Evolutionary conservation across 1,140 invertebrate species (phyloP), one percentile per base, ranked within the genome.

Genomic region (Lycorma delicatula): DNA sequence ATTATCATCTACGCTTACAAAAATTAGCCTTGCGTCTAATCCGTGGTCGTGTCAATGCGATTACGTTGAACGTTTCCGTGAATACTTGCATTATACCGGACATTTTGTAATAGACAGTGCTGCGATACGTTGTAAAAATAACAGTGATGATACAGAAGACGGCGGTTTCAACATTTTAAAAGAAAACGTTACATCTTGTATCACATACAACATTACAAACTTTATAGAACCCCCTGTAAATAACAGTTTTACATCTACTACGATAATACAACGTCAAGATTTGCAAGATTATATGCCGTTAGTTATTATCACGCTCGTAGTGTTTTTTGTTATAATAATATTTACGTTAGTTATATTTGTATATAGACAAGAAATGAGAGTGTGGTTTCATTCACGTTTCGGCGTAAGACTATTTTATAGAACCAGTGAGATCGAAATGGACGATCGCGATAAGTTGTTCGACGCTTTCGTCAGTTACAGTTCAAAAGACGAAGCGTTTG

Each of bases 391-490:
- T 76, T 87, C 91, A 27, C 83, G 85, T 50, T 94, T 91, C 70
- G 91, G 91, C 12, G 81, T 94, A 1, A 75, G 91, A 34, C 77
- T 93, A 61, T 90, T 86, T 66, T 86, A 88, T 66, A 79, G 83
- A 56, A 77, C 77, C 29, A 80, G 80, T 59, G 86, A 88, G 64
- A 75, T 83, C 54, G 87, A 90, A 59, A 77, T 81, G 54, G 84
- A 87, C 63, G 87, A 90, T 61, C 78, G 86, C 1, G 90, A 93
- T 72, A 93, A 93, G 72, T 78, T 93, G 20, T 95, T 92, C 70
- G 93, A 97, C 67, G 91, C 91, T 11, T 96, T 95, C 71, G 82
- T 96, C 50, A 91, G 89, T 67, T 96, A 96, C 74, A 93, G 89
- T 72, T 88, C 89, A 1, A 91, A 93, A 76, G 92, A 96, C 72